Conservation (phyloP, 2,113 vertebrate species). For the Eretmochelys imbricata region DNA sequence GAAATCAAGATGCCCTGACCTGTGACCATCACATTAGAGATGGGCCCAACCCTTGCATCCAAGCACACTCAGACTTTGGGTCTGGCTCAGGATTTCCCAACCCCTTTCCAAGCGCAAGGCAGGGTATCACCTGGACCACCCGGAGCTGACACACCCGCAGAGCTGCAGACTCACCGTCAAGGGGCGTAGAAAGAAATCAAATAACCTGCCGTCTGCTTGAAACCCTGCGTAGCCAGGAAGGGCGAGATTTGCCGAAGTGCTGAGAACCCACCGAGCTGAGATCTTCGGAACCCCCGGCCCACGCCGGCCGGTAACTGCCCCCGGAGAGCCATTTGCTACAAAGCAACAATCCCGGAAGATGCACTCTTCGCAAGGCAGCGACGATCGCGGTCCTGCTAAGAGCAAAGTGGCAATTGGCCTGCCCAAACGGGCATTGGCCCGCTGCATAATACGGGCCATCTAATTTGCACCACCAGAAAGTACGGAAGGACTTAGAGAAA, state of each 20-base stretch:
- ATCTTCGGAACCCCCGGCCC: neutral
- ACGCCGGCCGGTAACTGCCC: neutral
- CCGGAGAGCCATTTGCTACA: neutral
- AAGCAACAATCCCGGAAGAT: neutral
- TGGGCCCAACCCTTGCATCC: neutral
- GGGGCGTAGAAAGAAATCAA: neutral
- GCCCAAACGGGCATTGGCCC: neutral
- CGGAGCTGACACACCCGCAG: neutral
- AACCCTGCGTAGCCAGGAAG: neutral
- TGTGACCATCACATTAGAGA: neutral
- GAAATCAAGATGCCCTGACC: neutral
- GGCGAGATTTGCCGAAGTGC: neutral
- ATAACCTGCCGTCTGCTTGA: neutral
- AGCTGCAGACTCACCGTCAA: neutral
- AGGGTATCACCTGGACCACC: neutral
- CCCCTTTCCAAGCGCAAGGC: neutral
- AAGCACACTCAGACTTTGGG: neutral
- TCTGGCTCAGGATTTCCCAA: neutral
- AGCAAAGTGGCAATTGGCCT: neutral
- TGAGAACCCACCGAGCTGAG: neutral
- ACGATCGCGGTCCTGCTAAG: neutral
- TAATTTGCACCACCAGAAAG: neutral
- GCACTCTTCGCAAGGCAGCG: neutral
- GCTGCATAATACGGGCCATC: neutral
- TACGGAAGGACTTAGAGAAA: no score